Evolutionary conservation across 2,797 vertebrate species (phyloP).

Genomic region (Falco naumanni): DNA sequence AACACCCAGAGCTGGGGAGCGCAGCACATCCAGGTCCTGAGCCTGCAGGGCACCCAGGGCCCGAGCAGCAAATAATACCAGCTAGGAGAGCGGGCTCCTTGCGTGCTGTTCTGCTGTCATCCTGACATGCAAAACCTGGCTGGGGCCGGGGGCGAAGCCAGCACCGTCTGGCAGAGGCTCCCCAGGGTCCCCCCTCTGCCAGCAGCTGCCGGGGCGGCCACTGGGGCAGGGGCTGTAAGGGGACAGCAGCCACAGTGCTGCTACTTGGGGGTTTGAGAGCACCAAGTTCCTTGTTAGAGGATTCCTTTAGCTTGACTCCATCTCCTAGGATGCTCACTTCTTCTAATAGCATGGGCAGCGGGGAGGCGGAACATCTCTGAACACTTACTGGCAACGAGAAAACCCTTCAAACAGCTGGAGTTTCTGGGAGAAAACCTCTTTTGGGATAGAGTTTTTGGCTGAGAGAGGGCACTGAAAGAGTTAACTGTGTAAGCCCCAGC

Average conservation of each 20-base stretch:
- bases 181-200: rapidly evolving
- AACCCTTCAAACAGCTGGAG: background rate
- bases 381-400: background rate
- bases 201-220: background rate
- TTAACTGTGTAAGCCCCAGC: background rate
- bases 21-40: background rate
- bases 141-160: rapidly evolving
- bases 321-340: background rate
- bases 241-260: background rate
- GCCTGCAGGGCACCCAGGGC: background rate
- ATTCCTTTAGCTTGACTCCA: background rate
- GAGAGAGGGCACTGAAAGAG: background rate
- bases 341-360: rapidly evolving
- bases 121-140: rapidly evolving
- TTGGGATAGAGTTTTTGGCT: background rate
- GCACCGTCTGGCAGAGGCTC: background rate
- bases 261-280: rapidly evolving
- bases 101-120: background rate
- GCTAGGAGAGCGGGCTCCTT: rapidly evolving
- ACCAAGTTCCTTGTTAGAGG: rapidly evolving
- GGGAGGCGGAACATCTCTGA: background rate
- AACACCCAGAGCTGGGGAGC: background rate
- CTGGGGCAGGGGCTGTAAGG: background rate
- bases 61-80: background rate
- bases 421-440: background rate